Evolutionary conservation across 92 coral and sea anemone species (phyloP).

Genomic region (Paramuricea clavata): DNA sequence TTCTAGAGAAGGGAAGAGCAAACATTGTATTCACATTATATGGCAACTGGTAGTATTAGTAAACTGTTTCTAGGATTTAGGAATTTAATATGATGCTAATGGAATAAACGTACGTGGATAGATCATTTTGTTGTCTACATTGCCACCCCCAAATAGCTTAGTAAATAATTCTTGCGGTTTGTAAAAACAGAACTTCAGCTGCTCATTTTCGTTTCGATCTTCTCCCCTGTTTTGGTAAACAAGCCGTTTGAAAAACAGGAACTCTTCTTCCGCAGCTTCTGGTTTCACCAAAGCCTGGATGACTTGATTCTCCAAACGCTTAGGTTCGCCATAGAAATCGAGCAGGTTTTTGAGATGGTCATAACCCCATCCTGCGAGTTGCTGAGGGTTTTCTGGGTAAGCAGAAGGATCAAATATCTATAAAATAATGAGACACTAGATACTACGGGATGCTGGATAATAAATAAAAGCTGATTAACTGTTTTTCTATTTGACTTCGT

Average conservation of each 20-base stretch:
- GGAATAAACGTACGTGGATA: too few relatives aligned
- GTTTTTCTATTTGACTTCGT: too few relatives aligned
- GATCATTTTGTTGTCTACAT: slow-evolving; percentile 11
- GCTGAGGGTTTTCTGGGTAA: too few relatives aligned
- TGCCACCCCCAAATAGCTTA: slow-evolving; percentile 23
- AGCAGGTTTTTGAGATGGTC: too few relatives aligned
- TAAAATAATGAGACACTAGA: too few relatives aligned
- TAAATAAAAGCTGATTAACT: too few relatives aligned
- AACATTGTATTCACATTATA: background rate
- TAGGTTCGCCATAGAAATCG: slow-evolving; percentile 11
- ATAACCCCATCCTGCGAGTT: too few relatives aligned
- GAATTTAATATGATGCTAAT: too few relatives aligned
- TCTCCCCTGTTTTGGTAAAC: slow-evolving; percentile 39
- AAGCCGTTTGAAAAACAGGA: slow-evolving; percentile 25
- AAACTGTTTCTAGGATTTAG: too few relatives aligned
- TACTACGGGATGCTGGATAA: too few relatives aligned
- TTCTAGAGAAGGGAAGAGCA: slow-evolving; percentile 7
- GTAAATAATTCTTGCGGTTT: slow-evolving; percentile 2
- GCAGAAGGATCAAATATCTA: too few relatives aligned
- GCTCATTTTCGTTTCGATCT: slow-evolving; percentile 32
- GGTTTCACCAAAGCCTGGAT: slow-evolving; percentile 31
- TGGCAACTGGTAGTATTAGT: too few relatives aligned
- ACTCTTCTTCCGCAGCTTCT: slow-evolving; percentile 44
- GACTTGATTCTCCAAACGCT: slow-evolving; percentile 19
- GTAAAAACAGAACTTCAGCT: slow-evolving; percentile 11